Base-by-base conservation (phyloP, 2,888 invertebrate species). In the Cantharis nigra region DNA sequence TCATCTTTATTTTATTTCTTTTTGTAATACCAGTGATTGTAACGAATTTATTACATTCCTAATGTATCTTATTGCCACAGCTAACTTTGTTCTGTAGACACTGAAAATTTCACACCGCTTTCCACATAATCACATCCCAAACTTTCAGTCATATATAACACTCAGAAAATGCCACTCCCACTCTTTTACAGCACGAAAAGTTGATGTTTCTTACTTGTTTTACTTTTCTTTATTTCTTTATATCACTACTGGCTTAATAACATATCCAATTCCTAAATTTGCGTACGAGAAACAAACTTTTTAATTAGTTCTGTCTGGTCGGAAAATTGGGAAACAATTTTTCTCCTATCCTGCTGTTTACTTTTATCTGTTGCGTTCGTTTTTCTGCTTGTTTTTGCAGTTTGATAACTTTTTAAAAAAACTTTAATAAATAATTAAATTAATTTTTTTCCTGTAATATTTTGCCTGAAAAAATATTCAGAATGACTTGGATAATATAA, bases 81-180 rank as follows among this genome's bases (percentile, higher is more conserved):
- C 71, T 49, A 70, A n/a, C 23, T 18, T 20, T 69, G 69, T 72
- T 69, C 74, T 71, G 70, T 62, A 73, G 62, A 69, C 71, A 77
- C 71, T 74, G 70, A 67, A 63, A 77, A 77, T 77, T 74, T 75
- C 64, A 70, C 75, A 75, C 70, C 70, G 69, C 70, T 72, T 72
- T 75, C 74, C 75, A 78, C 78, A 78, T 78, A 78, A 78, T 78
- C 72, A 72, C 74, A 75, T 77, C 64, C 69, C 74, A 30, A 63
- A 71, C 71, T 71, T 70, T 70, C 64, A 75, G 78, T 72, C 74
- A 67, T 72, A 75, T 78, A 72, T 78, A 75, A 75, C 78, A 78
- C 78, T 78, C 64, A 71, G 69, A 69, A 67, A 69, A 72, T 78
- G 72, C 78, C 78, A 78, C 78, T 78, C 78, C 78, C 75, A 78